Evolutionary conservation across 2,888 invertebrate genomes (phyloP).

Genomic region (Scotopteryx bipunctaria): DNA sequence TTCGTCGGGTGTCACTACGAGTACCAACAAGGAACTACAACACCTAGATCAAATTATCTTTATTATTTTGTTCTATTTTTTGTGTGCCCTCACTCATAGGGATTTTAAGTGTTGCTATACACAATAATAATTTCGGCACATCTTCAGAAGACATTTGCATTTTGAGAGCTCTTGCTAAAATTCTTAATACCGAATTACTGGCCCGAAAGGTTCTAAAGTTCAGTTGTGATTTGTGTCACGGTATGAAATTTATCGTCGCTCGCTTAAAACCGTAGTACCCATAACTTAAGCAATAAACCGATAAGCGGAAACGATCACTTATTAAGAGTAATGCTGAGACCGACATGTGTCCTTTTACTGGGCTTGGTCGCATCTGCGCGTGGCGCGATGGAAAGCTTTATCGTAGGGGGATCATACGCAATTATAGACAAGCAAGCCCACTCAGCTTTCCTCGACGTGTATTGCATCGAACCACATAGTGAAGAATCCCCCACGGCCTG

Average conservation of each 20-base stretch:
- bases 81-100: too few species aligned
- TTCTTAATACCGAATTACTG: too few species aligned
- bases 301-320: constrained; percentile 8
- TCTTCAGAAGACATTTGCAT: too few species aligned
- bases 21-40: too few species aligned
- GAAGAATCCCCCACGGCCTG: constrained; percentile 25
- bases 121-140: too few species aligned
- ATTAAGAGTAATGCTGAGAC: neutral
- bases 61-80: too few species aligned
- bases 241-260: neutral
- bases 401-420: constrained; percentile 27
- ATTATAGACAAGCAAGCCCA: constrained; percentile 20
- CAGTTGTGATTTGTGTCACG: too few species aligned
- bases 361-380: neutral
- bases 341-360: constrained; percentile 7
- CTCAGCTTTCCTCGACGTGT: constrained; percentile 29
- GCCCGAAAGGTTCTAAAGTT: too few species aligned
- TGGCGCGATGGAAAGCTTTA: constrained; percentile 26
- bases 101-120: too few species aligned
- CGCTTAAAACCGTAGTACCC: neutral
- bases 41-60: too few species aligned
- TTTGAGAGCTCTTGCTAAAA: too few species aligned
- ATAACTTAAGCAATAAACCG: constrained; percentile 11
- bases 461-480: constrained; percentile 7
- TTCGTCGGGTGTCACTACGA: too few species aligned